Conservation (phyloP, 2,888 invertebrate species). For the Argynnis bischoffii region DNA sequence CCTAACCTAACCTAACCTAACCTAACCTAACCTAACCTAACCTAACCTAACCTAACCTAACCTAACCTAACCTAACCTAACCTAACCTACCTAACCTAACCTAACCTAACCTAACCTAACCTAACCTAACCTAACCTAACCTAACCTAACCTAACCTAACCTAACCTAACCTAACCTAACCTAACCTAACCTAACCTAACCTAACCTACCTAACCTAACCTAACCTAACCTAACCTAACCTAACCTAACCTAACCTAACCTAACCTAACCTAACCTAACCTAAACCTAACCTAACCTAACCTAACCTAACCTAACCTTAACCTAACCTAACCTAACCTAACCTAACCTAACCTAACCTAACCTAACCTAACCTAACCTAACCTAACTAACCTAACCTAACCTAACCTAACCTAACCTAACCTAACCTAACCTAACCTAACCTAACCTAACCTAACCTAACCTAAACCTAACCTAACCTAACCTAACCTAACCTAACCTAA, state of each 20-base stretch:
- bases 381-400: no score
- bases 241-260: constrained; percentile 5
- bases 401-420: no score
- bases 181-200: no score
- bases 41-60: constrained; percentile 37
- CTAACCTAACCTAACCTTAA: constrained; percentile 35
- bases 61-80: constrained; percentile 32
- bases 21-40: constrained; percentile 35
- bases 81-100: constrained; percentile 33
- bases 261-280: constrained; percentile 22
- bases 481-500: no score
- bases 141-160: constrained; percentile 42
- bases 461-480: no score
- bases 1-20: no score
- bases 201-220: no score
- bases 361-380: no score
- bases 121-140: constrained; percentile 41
- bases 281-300: constrained; percentile 10
- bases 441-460: no score
- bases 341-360: no score
- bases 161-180: constrained; percentile 42
- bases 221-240: constrained; percentile 11
- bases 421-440: no score
- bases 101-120: constrained; percentile 36
- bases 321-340: no score